Conservation (phyloP, 2,797 vertebrate genomes). For the Falco columbarius region DNA sequence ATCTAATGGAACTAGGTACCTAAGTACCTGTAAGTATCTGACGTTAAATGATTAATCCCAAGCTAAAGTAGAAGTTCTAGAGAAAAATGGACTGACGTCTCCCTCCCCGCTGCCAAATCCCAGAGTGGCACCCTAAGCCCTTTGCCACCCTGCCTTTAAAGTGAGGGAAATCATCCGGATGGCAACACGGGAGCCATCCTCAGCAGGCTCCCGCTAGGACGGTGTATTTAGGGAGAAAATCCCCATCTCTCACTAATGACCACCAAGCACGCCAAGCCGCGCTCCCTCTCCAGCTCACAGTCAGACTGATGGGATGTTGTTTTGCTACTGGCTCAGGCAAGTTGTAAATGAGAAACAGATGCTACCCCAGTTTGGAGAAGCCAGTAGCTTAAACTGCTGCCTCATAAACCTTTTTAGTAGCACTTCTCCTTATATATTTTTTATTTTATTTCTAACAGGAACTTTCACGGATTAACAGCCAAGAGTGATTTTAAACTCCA, state of each 20-base stretch:
- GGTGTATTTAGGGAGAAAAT: neutral
- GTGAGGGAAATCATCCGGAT: neutral
- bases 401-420: slow-evolving; percentile 62
- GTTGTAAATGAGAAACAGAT: slow-evolving; percentile 54
- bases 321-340: neutral
- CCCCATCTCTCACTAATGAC: neutral
- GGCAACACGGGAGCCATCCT: neutral
- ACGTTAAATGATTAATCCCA: neutral
- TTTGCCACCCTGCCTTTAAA: neutral
- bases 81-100: neutral
- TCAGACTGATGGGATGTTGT: neutral
- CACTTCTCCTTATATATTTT: slow-evolving; percentile 54
- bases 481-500: neutral
- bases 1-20: slow-evolving; percentile 13
- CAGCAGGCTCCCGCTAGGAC: neutral
- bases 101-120: neutral
- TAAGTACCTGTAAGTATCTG: slow-evolving; percentile 8
- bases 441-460: slow-evolving; percentile 63
- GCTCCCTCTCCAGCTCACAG: neutral
- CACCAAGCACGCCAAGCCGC: rapidly evolving
- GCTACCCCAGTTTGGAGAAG: neutral
- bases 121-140: neutral
- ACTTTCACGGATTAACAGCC: slow-evolving; percentile 67
- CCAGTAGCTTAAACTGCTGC: slow-evolving; percentile 35
- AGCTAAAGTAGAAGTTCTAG: neutral